Evolutionary conservation across 1,140 invertebrate species (phyloP), one percentile per base, ranked within the genome.

Genomic region (Plectus sambesii): DNA sequence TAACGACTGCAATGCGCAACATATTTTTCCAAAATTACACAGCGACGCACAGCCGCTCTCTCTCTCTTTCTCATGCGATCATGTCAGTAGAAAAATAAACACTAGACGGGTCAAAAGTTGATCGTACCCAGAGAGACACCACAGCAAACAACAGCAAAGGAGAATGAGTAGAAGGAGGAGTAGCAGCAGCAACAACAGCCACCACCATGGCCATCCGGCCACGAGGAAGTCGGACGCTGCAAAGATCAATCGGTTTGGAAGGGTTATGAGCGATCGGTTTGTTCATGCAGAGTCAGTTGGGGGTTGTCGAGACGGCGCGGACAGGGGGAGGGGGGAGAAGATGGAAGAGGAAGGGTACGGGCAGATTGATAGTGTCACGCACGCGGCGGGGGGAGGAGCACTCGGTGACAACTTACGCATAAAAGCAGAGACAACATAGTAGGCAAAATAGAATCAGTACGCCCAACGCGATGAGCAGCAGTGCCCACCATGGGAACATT

Each of bases 161-260:
- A 68, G 58, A 37, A 66, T 52, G 25, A 52, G 41, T 20, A 67
- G 59, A 15, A 67, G 57, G 19, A 69, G 56, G 17, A 66, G 42
- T 15, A 69, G 52, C 19, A 67, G 53, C 17, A 64, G 55, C 12
- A 65, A 42, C 15, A 68, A 42, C 22, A 67, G 51, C 64, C 64
- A 67, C 64, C 64, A 67, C 64, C 64, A 67, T 27, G 64, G 64
- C 66, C 66, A 67, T 36, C 67, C 64, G 23, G 63, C 46, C 27
- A 53, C 36, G 9, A 65, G 46, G 43, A 50, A 67, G 44, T 57
- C 51, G 33, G 54, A 29, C 17, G 60, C 63, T 66, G 61, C 59
- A 66, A 66, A 47, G 2, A 35, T 39, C 3, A 15, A 23, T 42
- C 24, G n/a, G 35, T 39, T 51, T 45, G 37, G 33, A 50, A 17